Conservation (phyloP, 1,140 invertebrate genomes). For the Saccostrea glomerata region DNA sequence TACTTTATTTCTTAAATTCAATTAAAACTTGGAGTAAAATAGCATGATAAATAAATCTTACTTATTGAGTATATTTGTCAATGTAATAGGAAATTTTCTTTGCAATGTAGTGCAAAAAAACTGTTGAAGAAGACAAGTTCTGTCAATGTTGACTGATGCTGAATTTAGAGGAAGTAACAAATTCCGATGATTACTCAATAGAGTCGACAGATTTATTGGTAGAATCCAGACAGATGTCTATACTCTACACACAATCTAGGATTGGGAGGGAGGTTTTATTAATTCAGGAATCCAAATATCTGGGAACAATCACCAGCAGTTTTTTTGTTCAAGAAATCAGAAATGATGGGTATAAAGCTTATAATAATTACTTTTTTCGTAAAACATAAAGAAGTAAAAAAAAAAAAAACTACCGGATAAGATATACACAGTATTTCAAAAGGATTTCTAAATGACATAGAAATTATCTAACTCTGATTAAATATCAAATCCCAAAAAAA, state of each 20-base stretch:
- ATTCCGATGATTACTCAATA: slow-evolving; percentile 8
- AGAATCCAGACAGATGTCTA: slow-evolving; percentile 1
- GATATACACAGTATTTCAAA: too few species aligned
- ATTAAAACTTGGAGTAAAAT: too few species aligned
- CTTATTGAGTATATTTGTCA: neutral
- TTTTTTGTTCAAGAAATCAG: neutral
- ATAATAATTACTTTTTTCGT: too few species aligned
- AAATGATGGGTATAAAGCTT: too few species aligned
- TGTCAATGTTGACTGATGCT: neutral
- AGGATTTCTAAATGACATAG: too few species aligned
- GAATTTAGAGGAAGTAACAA: neutral
- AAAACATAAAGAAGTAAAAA: too few species aligned
- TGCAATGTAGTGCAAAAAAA: neutral
- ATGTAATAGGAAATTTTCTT: neutral
- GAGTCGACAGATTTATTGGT: slow-evolving; percentile 7
- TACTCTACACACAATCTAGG: neutral
- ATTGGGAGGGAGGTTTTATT: neutral
- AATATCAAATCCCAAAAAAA: too few species aligned
- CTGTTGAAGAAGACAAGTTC: neutral
- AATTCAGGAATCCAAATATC: neutral
- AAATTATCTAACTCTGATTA: too few species aligned
- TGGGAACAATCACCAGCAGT: neutral
- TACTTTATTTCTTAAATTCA: too few species aligned
- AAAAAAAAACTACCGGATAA: too few species aligned
- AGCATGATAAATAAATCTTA: too few species aligned